These are phyloP conservation scores for Syrista parreyssii DNA, from an alignment of 2,888 invertebrate genomes.

Conservation along the genomic window DNA sequence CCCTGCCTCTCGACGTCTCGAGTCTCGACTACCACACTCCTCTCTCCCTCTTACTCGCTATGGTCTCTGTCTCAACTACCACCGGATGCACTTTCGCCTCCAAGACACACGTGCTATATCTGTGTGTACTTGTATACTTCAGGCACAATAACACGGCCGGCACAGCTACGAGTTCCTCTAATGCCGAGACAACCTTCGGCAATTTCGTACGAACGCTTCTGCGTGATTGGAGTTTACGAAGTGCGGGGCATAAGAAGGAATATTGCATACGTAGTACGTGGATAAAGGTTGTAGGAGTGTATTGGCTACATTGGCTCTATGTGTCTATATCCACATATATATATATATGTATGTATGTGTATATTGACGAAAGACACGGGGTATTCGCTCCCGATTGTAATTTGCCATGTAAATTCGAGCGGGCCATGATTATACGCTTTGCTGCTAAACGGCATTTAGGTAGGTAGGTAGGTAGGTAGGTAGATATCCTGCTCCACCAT, in stretches of 20 bases:
- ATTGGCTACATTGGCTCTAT: neutral
- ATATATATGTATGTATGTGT: too few species aligned
- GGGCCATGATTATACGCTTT: slow-evolving; percentile 46
- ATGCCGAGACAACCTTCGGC: too few species aligned
- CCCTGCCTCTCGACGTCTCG: too few species aligned
- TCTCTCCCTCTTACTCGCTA: neutral
- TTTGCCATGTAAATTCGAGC: slow-evolving; percentile 52
- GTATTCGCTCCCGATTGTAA: slow-evolving; percentile 22
- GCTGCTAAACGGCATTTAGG: slow-evolving; percentile 28
- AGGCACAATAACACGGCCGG: too few species aligned
- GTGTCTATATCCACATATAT: neutral
- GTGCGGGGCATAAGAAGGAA: neutral
- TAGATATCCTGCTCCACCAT: slow-evolving; percentile 1
- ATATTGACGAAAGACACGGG: neutral
- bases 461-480: neutral
- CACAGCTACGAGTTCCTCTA: too few species aligned
- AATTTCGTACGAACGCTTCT: too few species aligned
- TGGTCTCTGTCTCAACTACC: neutral
- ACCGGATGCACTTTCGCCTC: neutral
- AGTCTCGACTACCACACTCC: too few species aligned
- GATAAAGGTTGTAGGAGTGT: too few species aligned
- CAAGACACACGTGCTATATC: too few species aligned
- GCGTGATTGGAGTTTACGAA: too few species aligned
- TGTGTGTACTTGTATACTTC: too few species aligned
- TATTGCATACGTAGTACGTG: neutral